Percentiles rank a stretch among this genome's conserved stretches.
These are phyloP conservation scores for Myotis davidii DNA, from an alignment of 2,113 vertebrate genomes.

Conservation along the genomic window DNA sequence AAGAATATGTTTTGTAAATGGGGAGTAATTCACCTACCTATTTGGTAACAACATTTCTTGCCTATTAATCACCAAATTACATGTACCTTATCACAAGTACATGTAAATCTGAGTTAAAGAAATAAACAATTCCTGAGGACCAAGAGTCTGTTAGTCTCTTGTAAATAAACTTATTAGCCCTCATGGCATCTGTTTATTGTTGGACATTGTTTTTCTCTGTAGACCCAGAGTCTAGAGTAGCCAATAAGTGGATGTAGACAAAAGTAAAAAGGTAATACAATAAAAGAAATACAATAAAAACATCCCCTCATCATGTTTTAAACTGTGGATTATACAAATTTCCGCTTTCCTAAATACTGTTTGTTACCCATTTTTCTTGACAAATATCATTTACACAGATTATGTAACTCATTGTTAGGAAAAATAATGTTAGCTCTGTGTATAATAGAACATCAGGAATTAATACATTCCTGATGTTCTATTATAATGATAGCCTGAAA, in stretches of 20 bases:
- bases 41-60: background rate
- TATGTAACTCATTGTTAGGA: background rate
- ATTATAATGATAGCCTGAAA: background rate
- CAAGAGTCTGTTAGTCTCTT: background rate
- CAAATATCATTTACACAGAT: background rate
- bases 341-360: background rate
- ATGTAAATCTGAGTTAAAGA: background rate
- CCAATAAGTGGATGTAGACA: background rate
- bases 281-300: constrained; percentile 18
- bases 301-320: background rate
- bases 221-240: background rate
- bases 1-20: background rate
- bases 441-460: background rate
- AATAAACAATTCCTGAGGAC: background rate
- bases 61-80: background rate
- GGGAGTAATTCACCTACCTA: background rate
- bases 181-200: background rate
- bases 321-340: background rate
- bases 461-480: background rate
- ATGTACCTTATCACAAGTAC: background rate
- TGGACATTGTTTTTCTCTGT: background rate
- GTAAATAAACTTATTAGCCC: background rate
- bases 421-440: background rate
- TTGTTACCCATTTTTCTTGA: background rate
- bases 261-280: background rate